phyloP scores from a whole-genome alignment of 2,797 vertebrate genomes.

The Rhinoraja longicauda region DNA sequence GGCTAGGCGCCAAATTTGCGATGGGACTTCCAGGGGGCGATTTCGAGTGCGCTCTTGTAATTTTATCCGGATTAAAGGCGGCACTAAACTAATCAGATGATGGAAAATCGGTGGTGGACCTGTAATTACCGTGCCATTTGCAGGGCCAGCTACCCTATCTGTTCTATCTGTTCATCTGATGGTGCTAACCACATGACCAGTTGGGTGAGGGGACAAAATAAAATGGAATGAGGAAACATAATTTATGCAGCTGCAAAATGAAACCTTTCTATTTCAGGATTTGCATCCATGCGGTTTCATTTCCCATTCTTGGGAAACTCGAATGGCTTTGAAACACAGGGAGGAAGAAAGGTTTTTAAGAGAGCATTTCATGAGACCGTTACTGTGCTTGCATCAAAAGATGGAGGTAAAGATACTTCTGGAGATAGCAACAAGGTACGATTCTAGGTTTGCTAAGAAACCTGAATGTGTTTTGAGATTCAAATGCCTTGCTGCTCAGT shows the following conservation, averaged over 20 bases:
- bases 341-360: conserved; percentile 60
- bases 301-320: conserved; percentile 71
- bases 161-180: background rate
- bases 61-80: too few relatives aligned
- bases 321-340: conserved; percentile 65
- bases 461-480: background rate
- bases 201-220: background rate
- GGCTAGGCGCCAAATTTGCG: too few relatives aligned
- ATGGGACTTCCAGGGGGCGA: too few relatives aligned
- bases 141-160: background rate
- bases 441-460: background rate
- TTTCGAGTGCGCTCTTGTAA: too few relatives aligned
- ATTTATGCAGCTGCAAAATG: background rate
- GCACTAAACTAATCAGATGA: too few relatives aligned
- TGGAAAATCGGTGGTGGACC: too few relatives aligned
- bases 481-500: conserved; percentile 43
- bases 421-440: conserved; percentile 82
- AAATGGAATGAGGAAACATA: background rate
- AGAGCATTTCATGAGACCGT: conserved; percentile 78
- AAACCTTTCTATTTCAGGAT: conserved; percentile 56
- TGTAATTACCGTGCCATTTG: background rate
- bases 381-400: conserved; percentile 83
- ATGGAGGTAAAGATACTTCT: conserved; percentile 76
- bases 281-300: conserved; percentile 70
- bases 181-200: background rate